Percentiles rank a stretch among this genome's conserved stretches.
phyloP scores from a whole-genome alignment of 2,888 invertebrate genomes.

The Tiliacea citrago region DNA sequence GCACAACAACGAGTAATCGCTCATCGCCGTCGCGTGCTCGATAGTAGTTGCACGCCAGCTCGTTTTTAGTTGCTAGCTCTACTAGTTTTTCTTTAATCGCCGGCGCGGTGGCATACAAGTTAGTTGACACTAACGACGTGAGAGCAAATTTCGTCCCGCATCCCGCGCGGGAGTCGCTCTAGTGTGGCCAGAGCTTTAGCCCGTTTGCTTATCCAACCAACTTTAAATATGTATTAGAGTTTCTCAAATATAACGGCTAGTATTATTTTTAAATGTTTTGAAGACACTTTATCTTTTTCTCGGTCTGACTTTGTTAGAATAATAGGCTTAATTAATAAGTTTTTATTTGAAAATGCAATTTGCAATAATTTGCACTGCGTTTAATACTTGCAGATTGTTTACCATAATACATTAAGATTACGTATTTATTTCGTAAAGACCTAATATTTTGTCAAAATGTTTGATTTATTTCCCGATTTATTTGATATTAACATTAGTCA shows the following conservation, averaged over 20 bases:
- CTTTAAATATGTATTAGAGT: not conserved
- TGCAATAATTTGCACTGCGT: not conserved
- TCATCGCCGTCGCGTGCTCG: no score
- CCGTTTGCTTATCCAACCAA: not conserved
- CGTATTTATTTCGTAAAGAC: conserved; percentile 3
- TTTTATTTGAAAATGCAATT: conserved; percentile 24
- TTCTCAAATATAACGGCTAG: not conserved
- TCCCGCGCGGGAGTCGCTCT: not conserved
- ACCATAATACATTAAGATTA: conserved; percentile 26
- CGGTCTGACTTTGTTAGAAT: not conserved
- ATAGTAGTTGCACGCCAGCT: no score
- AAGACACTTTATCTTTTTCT: not conserved
- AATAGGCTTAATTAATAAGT: conserved; percentile 14
- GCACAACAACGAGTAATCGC: no score
- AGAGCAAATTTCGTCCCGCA: not conserved
- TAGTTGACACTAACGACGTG: not conserved
- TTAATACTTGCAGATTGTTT: not conserved
- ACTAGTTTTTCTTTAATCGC: no score
- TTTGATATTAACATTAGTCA: conserved; percentile 21
- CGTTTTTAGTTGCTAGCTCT: no score
- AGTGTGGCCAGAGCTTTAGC: not conserved
- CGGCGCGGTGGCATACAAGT: not conserved
- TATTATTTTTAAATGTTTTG: not conserved
- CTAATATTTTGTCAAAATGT: conserved; percentile 10
- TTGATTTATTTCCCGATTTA: conserved; percentile 3